Evolutionary conservation across 1,140 invertebrate genomes (phyloP).

Genomic region (Cyclargus thomasi): DNA sequence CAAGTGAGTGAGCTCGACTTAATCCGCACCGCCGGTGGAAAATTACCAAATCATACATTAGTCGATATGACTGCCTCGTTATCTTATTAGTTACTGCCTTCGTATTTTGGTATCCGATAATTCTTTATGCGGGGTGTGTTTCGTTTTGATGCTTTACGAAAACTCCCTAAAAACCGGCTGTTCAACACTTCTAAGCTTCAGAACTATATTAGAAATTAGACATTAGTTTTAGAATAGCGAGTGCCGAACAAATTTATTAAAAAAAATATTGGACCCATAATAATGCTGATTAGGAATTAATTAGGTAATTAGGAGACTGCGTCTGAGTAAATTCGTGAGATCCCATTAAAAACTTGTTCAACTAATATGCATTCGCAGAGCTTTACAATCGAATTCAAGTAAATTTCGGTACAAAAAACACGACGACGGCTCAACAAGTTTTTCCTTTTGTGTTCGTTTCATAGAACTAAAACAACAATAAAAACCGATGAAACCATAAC

Average conservation of each 20-base stretch:
- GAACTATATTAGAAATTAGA: no score
- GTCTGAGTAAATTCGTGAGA: background rate
- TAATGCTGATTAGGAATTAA: no score
- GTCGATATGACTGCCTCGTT: background rate
- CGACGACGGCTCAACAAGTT: background rate
- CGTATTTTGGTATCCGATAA: background rate
- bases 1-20: background rate
- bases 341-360: background rate
- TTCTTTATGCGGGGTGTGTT: background rate
- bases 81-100: background rate
- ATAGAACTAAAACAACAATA: slow-evolving; percentile 11
- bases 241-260: no score
- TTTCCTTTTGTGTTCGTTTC: background rate
- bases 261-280: no score
- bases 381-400: slow-evolving; percentile 1
- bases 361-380: background rate
- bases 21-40: background rate
- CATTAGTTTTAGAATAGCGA: no score
- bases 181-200: no score
- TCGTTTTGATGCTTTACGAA: no score
- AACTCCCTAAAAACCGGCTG: no score
- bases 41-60: slow-evolving; percentile 1
- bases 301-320: background rate
- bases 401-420: background rate
- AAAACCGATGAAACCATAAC: slow-evolving; percentile 19